A percentile compares a stretch with the other conserved stretches of the same genome.
phyloP scores from a whole-genome alignment of 2,888 invertebrate species.

The Perdita meconis region DNA sequence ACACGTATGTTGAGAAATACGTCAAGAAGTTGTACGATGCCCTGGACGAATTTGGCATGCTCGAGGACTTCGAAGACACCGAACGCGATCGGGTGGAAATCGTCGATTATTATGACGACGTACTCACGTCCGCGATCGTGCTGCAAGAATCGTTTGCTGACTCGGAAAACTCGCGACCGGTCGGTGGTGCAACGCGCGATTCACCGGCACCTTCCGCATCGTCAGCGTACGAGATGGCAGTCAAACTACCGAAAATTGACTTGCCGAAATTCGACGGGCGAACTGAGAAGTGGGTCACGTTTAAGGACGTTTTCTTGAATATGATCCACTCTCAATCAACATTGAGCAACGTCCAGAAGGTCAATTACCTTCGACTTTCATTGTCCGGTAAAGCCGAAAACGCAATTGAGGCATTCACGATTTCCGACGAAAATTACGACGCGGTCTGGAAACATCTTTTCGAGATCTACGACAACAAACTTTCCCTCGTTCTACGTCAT shows the following conservation, averaged over 20 bases:
- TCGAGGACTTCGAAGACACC: too few species aligned
- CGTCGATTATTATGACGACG: neutral
- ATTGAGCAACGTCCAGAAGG: too few species aligned
- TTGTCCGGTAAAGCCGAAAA: neutral
- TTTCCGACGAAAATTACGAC: neutral
- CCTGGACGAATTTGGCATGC: too few species aligned
- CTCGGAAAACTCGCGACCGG: too few species aligned
- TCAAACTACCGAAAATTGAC: neutral
- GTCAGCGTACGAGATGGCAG: neutral
- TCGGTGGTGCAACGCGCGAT: neutral
- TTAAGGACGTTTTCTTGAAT: neutral
- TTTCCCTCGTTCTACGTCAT: neutral
- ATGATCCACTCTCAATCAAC: neutral
- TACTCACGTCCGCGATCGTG: neutral
- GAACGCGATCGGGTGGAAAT: too few species aligned
- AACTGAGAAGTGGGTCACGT: neutral
- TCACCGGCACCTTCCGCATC: neutral
- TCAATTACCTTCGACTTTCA: too few species aligned
- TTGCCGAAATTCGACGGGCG: slow-evolving; percentile 3
- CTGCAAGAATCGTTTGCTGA: neutral
- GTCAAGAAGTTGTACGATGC: too few species aligned
- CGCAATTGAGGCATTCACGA: neutral
- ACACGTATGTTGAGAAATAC: too few species aligned
- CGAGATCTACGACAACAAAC: neutral
- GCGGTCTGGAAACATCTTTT: neutral